Conservation (phyloP, 2,888 invertebrate genomes). For the Aporophyla lueneburgensis region DNA sequence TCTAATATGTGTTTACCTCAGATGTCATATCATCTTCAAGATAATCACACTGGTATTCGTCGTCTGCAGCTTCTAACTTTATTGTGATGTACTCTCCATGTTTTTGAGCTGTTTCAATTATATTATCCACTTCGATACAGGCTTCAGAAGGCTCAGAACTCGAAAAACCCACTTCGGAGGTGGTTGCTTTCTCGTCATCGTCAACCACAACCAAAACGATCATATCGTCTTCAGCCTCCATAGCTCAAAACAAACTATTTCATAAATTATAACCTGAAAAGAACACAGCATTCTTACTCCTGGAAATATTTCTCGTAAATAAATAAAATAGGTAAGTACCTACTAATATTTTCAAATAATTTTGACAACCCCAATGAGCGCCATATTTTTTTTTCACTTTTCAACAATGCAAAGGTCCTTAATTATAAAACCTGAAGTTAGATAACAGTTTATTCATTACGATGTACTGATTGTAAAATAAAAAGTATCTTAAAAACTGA, state of each 20-base stretch:
- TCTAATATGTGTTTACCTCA: conserved; percentile 22
- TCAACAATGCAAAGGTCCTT: conserved; percentile 52
- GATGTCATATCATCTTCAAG: conserved; percentile 51
- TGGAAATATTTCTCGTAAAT: background rate
- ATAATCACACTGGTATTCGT: conserved; percentile 48
- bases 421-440: conserved; percentile 39
- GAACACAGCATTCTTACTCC: background rate
- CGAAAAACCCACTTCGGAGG: conserved; percentile 68
- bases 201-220: conserved; percentile 69
- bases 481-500: conserved; percentile 4
- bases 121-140: conserved; percentile 59
- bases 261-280: conserved; percentile 44
- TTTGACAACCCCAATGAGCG: conserved; percentile 64
- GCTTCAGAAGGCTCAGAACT: conserved; percentile 52
- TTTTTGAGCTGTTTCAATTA: conserved; percentile 72
- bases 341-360: conserved; percentile 51
- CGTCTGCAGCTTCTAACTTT: conserved; percentile 50
- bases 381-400: conserved; percentile 59
- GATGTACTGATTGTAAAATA: background rate
- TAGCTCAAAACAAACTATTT: conserved; percentile 37
- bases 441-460: background rate
- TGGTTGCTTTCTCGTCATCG: conserved; percentile 56
- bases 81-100: conserved; percentile 71
- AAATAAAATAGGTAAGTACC: no score
- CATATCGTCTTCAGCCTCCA: conserved; percentile 70